These are phyloP conservation scores for Pterocles gutturalis DNA, from an alignment of 2,113 vertebrate genomes.

Conservation along the genomic window DNA sequence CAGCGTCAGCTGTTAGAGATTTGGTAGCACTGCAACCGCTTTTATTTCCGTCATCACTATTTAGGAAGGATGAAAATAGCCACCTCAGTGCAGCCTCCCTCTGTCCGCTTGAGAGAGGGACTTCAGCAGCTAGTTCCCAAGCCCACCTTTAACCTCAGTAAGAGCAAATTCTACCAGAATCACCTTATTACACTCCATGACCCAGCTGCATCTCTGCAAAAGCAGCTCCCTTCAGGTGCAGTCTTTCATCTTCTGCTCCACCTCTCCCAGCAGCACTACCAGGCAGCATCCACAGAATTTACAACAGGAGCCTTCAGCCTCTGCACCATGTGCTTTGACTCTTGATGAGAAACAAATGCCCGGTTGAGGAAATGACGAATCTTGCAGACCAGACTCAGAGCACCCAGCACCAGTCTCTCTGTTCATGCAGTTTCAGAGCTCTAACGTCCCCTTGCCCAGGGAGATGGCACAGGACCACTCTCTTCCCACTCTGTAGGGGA, in stretches of 20 bases:
- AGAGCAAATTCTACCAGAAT: neutral
- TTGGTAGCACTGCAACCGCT: neutral
- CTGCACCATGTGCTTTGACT: neutral
- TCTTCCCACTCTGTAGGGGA: neutral
- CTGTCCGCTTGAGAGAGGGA: neutral
- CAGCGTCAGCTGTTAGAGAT: slow-evolving; percentile 23
- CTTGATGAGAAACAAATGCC: neutral
- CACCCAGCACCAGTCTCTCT: neutral
- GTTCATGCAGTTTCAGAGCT: neutral
- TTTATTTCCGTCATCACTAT: neutral
- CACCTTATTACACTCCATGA: neutral
- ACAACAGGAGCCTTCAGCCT: neutral
- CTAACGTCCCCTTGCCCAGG: neutral
- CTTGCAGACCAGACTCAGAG: neutral
- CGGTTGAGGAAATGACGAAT: neutral
- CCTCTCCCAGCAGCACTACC: neutral
- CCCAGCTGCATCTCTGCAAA: neutral
- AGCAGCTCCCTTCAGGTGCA: neutral
- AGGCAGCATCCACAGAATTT: neutral
- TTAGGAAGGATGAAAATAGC: slow-evolving; percentile 7
- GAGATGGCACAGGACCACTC: neutral
- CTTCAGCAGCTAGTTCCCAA: neutral
- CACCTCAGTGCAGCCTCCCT: neutral
- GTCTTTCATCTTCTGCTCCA: neutral
- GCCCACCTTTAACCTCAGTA: neutral